Base-by-base conservation (phyloP, 2,113 vertebrate genomes). In the Antechinus flavipes region DNA sequence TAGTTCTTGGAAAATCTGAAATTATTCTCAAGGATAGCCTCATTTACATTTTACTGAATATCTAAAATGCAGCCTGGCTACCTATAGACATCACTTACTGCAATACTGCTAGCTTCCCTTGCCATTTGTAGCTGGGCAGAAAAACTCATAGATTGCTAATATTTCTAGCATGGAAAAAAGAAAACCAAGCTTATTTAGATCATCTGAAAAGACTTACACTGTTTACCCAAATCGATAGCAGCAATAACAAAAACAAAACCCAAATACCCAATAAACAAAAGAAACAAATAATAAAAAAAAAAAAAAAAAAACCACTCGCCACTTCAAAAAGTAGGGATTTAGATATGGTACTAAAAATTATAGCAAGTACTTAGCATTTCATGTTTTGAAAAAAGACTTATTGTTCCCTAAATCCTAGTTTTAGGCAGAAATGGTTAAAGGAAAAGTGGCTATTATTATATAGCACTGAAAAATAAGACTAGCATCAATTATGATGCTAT, bases 61-160 rank as follows among this genome's bases (percentile, higher is more conserved):
- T 84, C n/a, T 42, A 84, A 84, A 84, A 84, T 84, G 42, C 68
- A 84, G 35, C 19, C 35, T n/a, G 30, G 58, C 58, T 68, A 35
- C 58, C 35, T 14, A 68, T 4, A 68, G 58, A 12, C 58, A 76
- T 42, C 68, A 42, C 19, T 84, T 84, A 84, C 2, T 84, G 68
- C 68, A 49, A 94, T 23, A 92, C 95, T 47, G 61, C 22, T 84
- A 50, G 49, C 89, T 94, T 53, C 52, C 50, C 46, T 56, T 91
- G 89, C 50, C 42, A 61, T 92, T 54, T 92, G 54, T 9, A 93
- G 46, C 6, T 96, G 92, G 91, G 25, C 50, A 94, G 26, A 90
- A n/a, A 94, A 95, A 76, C 27, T 8, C 90, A 50, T 90, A 52
- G 47, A 93, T 84, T 35, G 90, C 27, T 92, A 95, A 92, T 92